Percentiles rank a stretch among this genome's conserved stretches.
phyloP scores from a whole-genome alignment of 2,888 invertebrate genomes.

The Spodoptera exigua region DNA sequence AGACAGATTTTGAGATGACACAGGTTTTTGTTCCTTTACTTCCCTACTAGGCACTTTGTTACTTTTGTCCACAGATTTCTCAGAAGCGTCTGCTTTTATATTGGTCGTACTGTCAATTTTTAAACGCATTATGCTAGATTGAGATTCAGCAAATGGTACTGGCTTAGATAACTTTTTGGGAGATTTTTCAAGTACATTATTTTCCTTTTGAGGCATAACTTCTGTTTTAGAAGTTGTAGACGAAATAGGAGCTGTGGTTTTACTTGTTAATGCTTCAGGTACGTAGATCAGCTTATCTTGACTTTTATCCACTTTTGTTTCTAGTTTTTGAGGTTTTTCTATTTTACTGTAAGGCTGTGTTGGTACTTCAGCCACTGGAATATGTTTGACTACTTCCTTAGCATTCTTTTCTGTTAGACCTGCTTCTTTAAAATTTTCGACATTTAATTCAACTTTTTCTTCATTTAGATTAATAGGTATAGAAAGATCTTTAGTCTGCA shows the following conservation, averaged over 20 bases:
- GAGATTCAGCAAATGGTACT: slow-evolving; percentile 18
- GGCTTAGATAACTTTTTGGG: neutral
- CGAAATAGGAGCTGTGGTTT: slow-evolving; percentile 5
- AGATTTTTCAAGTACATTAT: slow-evolving; percentile 11
- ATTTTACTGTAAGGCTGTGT: slow-evolving; percentile 4
- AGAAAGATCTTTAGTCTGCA: neutral
- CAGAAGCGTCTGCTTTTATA: slow-evolving; percentile 16
- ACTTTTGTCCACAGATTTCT: slow-evolving; percentile 11
- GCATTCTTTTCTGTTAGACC: neutral
- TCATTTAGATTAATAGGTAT: slow-evolving; percentile 2
- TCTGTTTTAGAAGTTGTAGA: slow-evolving; percentile 16
- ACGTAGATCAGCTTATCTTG: slow-evolving; percentile 1
- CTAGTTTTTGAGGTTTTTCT: slow-evolving; percentile 8
- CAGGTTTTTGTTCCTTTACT: slow-evolving; percentile 21
- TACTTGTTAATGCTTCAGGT: slow-evolving; percentile 2
- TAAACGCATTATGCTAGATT: slow-evolving; percentile 7
- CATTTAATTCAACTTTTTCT: slow-evolving; percentile 2
- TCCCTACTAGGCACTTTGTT: slow-evolving; percentile 1
- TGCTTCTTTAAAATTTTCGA: slow-evolving; percentile 8
- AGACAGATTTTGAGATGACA: slow-evolving; percentile 5
- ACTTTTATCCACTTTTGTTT: slow-evolving; percentile 10
- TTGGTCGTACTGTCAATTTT: slow-evolving; percentile 26
- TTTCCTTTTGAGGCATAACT: slow-evolving; percentile 14
- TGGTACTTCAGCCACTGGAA: slow-evolving; percentile 1
- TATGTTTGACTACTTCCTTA: slow-evolving; percentile 9